Evolutionary conservation across 2,113 vertebrate species (phyloP), one percentile per base, ranked within the genome.

Genomic region (Xyliphius kryptos): DNA sequence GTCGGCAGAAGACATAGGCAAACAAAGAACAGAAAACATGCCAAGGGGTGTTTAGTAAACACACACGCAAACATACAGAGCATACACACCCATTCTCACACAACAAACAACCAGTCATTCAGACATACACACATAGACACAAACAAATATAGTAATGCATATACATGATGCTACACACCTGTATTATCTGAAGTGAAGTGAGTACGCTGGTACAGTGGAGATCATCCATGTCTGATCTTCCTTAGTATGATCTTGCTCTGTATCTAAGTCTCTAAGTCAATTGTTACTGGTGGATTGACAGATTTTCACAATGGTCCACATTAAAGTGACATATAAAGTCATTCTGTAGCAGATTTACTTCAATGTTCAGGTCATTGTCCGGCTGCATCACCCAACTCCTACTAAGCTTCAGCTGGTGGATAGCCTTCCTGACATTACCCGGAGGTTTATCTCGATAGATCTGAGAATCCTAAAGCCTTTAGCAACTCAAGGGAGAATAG

Each of bases 31-130:
- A n/a, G n/a, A 51, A n/a, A 41, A 37, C 48, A 47, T 16, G 62
- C 62, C 13, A 14, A 21, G 13, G 43, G 13, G 15, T 65, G 43
- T 65, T 65, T 65, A 56, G 43, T 40, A 65, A 48, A 64, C 43
- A 46, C 49, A 61, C 26, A 49, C n/a, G 11, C 44, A 50, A 36
- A 43, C 48, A 44, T 37, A 13, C 36, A 16, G 46, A 9, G 6
- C 57, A 47, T 15, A 32, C 43, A 37, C 58, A 64, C 40, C 9
- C 56, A 44, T 32, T 10, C 56, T 19, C 26, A 57, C 37, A 37
- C n/a, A 16, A 26, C 49, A 32, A 16, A 46, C 47, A 62, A 41
- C 5, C 13, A 22, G 3, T 44, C 20, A 44, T 22, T 17, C 2
- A 59, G 12, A n/a, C 13, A 73, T 26, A 73, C 63, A 65, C 37